Percentiles rank a stretch among this genome's conserved stretches.
These are phyloP conservation scores for Agapornis roseicollis DNA, from an alignment of 2,113 vertebrate species.

Conservation along the genomic window DNA sequence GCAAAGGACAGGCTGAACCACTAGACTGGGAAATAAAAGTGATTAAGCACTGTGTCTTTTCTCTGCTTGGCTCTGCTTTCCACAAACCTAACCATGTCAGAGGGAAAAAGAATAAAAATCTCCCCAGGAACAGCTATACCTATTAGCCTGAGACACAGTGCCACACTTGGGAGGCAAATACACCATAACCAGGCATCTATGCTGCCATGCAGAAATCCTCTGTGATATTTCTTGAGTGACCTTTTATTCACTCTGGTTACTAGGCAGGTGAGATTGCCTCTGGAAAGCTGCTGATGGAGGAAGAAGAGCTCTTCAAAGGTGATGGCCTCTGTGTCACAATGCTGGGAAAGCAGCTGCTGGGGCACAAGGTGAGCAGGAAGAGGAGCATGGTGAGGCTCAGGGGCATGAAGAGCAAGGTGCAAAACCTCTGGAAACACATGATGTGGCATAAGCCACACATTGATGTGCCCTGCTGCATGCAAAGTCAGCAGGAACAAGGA, in stretches of 20 bases:
- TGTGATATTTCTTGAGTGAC: constrained; percentile 28
- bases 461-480: accelerated
- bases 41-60: constrained; percentile 45
- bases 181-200: constrained; percentile 9
- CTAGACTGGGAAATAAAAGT: constrained; percentile 44
- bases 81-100: constrained; percentile 63
- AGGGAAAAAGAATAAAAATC: constrained; percentile 48
- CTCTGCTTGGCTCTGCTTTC: constrained; percentile 60
- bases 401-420: accelerated
- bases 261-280: background rate
- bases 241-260: background rate
- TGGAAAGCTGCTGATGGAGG: background rate
- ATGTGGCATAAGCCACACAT: accelerated
- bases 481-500: background rate
- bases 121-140: constrained; percentile 6
- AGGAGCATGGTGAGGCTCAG: background rate
- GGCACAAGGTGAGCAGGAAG: background rate
- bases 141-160: background rate
- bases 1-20: background rate
- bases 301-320: background rate
- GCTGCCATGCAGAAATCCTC: background rate
- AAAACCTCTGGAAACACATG: background rate
- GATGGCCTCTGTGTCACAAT: accelerated
- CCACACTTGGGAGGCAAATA: constrained; percentile 3
- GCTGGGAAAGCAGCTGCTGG: background rate